Base-by-base conservation (phyloP, 2,797 vertebrate genomes). In the Chromobotia macracanthus region DNA sequence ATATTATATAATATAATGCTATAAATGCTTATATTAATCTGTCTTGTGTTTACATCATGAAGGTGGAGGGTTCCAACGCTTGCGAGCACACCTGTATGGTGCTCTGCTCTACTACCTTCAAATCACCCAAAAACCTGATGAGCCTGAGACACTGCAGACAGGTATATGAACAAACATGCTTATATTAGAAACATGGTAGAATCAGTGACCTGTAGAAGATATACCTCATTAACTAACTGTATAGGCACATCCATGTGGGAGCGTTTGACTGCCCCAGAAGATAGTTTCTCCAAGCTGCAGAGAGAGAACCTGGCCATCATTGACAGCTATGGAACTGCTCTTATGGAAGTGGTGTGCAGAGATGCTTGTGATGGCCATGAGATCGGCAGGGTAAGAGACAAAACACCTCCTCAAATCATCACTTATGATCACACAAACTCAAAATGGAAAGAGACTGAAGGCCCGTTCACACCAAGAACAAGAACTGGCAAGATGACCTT, bases 361-460 rank as follows among this genome's bases (percentile, higher is more conserved):
- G 98, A 99, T 25, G 97, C 97, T 58, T 99, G 97, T 68, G 98
- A 99, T 18, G 98, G 98, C 11, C 97, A 98, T 70, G 96, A 99
- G 89, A 97, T 99, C 38, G 95, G 96, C 89, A 92, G 97, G 89
- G 98, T 99, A 92, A 66, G 89, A 53, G 38, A 55, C 31, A 46
- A 61, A 23, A 19, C 3, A 15, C 3, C n/a, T 38, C 31, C 9
- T 21, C 21, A 50, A 9, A 9, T 15, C 66, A 41, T 16, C n/a
- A 16, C 31, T 35, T 35, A 35, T 35, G 6, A 35, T 35, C 31
- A 35, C 31, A 35, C n/a, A n/a, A n/a, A n/a, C 8, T 38, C 38
- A 6, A 38, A 38, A 38, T 38, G 38, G 38, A 38, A 38, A 2
- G 6, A 38, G 38, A 38, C 38, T 38, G 5, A 38, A 38, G 38